Evolutionary conservation across 2,113 vertebrate genomes (phyloP).

Genomic region (Henicopernis longicauda): DNA sequence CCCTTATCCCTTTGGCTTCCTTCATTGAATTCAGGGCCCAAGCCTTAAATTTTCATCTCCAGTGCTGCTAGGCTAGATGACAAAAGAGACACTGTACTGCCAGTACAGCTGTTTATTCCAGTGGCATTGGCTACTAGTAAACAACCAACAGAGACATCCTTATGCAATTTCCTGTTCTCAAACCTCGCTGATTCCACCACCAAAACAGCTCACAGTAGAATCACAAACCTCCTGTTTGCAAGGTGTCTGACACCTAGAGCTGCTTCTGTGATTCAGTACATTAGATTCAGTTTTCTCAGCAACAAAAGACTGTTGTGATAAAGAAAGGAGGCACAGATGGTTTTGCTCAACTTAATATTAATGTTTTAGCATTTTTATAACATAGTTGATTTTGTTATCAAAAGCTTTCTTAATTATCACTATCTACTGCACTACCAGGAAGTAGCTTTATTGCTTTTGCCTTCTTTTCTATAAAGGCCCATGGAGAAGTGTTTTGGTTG

Average conservation of each 20-base stretch:
- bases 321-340: neutral
- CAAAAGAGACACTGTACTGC: constrained; percentile 61
- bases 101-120: constrained; percentile 50
- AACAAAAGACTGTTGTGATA: neutral
- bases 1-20: neutral
- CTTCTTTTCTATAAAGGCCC: neutral
- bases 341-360: neutral
- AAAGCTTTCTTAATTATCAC: neutral
- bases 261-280: neutral
- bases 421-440: neutral
- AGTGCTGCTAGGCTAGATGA: constrained; percentile 4
- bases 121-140: constrained; percentile 1
- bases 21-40: neutral
- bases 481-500: neutral
- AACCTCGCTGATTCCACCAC: neutral
- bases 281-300: neutral
- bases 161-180: neutral
- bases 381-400: neutral
- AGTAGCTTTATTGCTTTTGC: neutral
- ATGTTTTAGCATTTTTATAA: neutral
- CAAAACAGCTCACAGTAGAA: neutral
- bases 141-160: constrained; percentile 29
- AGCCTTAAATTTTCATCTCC: neutral
- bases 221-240: neutral
- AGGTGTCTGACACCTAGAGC: neutral